Evolutionary conservation across 2,888 invertebrate species (phyloP).

Genomic region (Nesidiocoris tenuis): DNA sequence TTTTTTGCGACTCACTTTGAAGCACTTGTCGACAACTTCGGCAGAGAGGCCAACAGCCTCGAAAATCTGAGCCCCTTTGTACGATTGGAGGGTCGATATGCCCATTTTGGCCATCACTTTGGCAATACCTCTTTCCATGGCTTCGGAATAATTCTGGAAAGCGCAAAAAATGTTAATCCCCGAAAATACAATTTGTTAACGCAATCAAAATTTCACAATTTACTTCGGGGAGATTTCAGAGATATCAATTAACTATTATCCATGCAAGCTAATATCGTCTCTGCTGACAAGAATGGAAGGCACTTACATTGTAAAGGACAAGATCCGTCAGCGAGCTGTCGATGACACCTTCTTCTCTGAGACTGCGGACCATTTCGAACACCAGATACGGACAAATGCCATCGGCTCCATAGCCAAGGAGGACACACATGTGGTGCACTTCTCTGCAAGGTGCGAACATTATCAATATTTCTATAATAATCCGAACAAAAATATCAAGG

Average conservation of each 20-base stretch:
- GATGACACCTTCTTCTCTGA: conserved; percentile 83
- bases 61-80: conserved; percentile 98
- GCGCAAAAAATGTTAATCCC: no score
- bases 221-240: no score
- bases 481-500: no score
- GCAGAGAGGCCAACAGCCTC: conserved; percentile 94
- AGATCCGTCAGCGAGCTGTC: conserved; percentile 74
- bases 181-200: no score
- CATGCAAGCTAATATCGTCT: no score
- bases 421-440: conserved; percentile 93
- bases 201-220: no score
- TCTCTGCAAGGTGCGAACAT: conserved; percentile 56
- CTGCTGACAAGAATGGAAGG: no score
- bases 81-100: conserved; percentile 96
- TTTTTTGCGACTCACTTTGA: conserved; percentile 64
- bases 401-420: conserved; percentile 96
- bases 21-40: conserved; percentile 92
- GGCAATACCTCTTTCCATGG: conserved; percentile 85
- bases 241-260: no score
- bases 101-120: conserved; percentile 99
- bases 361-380: conserved; percentile 84
- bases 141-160: conserved; percentile 75
- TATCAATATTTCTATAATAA: no score
- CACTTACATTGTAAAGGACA: conserved; percentile 70
- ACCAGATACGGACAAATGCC: conserved; percentile 97